phyloP scores from a whole-genome alignment of 2,113 vertebrate species.

The Peromyscus leucopus region DNA sequence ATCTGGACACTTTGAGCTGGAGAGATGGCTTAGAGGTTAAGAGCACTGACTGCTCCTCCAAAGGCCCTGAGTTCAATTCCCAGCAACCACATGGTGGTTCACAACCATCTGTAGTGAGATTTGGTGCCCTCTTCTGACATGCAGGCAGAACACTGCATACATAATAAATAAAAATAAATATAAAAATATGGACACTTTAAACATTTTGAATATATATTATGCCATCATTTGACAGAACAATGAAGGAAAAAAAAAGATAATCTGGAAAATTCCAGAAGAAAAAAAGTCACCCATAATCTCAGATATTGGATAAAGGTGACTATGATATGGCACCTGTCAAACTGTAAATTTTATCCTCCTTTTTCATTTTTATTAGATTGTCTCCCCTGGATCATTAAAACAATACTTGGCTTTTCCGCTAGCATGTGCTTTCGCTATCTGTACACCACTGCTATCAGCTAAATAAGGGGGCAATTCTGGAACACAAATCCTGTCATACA shows the following conservation, averaged over 20 bases:
- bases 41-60: too few species aligned
- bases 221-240: not conserved
- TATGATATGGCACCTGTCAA: not conserved
- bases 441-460: not conserved
- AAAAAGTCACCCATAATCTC: not conserved
- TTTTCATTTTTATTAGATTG: not conserved
- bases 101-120: too few species aligned
- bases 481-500: not conserved
- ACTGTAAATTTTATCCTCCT: not conserved
- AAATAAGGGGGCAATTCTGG: not conserved
- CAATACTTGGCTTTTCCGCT: not conserved
- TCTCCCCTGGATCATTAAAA: not conserved
- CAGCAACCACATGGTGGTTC: too few species aligned
- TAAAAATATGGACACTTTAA: not conserved
- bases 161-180: too few species aligned
- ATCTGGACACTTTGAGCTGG: too few species aligned
- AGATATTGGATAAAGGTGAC: not conserved
- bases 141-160: too few species aligned
- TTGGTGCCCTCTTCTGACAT: too few species aligned
- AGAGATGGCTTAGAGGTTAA: too few species aligned
- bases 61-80: too few species aligned
- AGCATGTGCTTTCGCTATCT: not conserved
- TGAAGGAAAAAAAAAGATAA: not conserved
- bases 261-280: not conserved
- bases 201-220: not conserved